Evolutionary conservation across 2,797 vertebrate species (phyloP), one percentile per base, ranked within the genome.

Genomic region (Mus minutoides): DNA sequence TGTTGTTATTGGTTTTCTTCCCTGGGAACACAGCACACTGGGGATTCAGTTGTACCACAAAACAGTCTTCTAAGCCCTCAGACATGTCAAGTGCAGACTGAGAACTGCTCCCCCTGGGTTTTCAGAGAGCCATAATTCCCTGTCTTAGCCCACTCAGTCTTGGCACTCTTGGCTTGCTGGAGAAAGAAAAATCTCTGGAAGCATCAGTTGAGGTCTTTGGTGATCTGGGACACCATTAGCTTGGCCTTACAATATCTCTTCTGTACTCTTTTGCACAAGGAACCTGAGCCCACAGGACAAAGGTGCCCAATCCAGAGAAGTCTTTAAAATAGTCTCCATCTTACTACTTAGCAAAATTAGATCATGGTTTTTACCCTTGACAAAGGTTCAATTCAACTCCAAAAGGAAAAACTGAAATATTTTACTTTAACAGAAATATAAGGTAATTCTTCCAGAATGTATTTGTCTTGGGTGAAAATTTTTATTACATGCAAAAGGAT

Each of bases 1-100:
- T 98, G 94, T 92, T 98, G 97, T 97, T 97, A 86, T 69, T 97
- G 97, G 93, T 97, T 91, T 98, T 88, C 88, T 97, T 97, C 88
- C 96, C 94, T 93, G 75, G 85, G 97, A 98, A 98, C 98, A 95
- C 13, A 93, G 93, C 92, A 97, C 49, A 26, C 90, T 79, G 60
- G 95, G 97, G 93, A 97, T 96, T 87, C 94, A 82, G 77, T 86
- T 40, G 77, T 91, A 98, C 96, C 97, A 98, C 0, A 96, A 88
- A 96, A 98, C 11, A 78, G 92, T 94, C 96, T 97, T 92, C 97
- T 90, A 95, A 98, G 78, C 91, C 97, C 94, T 95, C 97, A 91
- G 85, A 96, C 88, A 97, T 97, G 96, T 98, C 97, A 97, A 90
- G 88, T 92, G 88, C 92, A 98, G 95, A 97, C 90, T 54, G 80